These are phyloP conservation scores for Phthorimaea operculella DNA, from an alignment of 1,140 invertebrate species.

Conservation along the genomic window DNA sequence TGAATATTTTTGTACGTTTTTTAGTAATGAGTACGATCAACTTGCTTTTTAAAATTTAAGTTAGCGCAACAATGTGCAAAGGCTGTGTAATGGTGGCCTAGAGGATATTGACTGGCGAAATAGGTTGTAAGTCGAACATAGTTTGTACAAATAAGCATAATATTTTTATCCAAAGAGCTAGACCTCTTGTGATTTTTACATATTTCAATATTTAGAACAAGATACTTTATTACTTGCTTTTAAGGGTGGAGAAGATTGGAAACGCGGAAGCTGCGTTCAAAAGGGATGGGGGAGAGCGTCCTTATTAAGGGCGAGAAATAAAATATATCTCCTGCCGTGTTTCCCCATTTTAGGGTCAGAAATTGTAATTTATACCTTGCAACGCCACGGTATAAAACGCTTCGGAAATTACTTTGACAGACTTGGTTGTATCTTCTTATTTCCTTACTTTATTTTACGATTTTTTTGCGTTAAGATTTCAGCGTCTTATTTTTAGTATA, in stretches of 20 bases:
- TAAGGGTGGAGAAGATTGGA: too few species aligned
- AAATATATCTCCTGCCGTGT: background rate
- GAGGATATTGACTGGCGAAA: background rate
- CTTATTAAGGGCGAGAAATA: background rate
- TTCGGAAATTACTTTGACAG: background rate
- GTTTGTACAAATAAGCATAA: conserved; percentile 22
- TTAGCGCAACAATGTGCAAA: background rate
- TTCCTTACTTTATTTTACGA: too few species aligned
- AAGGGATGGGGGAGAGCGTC: background rate
- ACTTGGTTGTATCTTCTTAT: background rate
- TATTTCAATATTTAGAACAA: background rate
- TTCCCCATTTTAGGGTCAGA: background rate
- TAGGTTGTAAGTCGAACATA: conserved; percentile 9
- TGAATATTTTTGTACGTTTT: background rate
- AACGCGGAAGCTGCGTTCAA: background rate
- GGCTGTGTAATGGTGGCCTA: background rate
- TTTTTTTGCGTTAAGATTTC: too few species aligned
- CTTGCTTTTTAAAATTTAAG: background rate
- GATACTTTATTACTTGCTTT: background rate
- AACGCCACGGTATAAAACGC: background rate
- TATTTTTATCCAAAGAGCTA: conserved; percentile 19
- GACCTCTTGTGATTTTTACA: background rate
- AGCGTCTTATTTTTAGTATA: too few species aligned
- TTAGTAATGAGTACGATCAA: background rate
- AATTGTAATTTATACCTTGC: conserved; percentile 4